These are phyloP conservation scores for Apodemus agrarius DNA, from an alignment of 2,797 vertebrate species.

Conservation along the genomic window DNA sequence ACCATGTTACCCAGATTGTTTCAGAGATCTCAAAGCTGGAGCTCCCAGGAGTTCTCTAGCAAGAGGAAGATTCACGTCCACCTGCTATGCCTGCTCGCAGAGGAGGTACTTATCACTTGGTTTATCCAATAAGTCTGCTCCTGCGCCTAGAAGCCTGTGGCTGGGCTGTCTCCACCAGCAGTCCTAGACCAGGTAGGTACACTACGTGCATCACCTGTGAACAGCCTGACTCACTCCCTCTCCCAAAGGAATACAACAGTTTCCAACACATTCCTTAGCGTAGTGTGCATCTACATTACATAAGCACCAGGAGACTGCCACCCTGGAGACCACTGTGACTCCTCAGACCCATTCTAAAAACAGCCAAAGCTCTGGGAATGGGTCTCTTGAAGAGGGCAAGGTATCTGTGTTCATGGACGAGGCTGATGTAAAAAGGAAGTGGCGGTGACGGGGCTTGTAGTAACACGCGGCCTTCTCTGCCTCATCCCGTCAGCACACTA, in stretches of 20 bases:
- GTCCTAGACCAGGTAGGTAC: neutral
- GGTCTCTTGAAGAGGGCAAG: neutral
- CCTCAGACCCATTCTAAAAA: neutral
- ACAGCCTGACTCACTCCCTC: neutral
- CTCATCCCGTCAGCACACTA: neutral
- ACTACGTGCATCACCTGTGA: neutral
- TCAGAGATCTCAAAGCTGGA: conserved; percentile 27
- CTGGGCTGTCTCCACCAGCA: neutral
- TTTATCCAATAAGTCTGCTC: neutral
- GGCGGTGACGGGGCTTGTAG: neutral
- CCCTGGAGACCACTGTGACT: neutral
- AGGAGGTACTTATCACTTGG: conserved; percentile 14
- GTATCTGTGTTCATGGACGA: neutral
- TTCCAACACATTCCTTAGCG: neutral
- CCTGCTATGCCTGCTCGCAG: neutral
- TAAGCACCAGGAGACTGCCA: neutral
- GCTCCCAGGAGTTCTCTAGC: conserved; percentile 25
- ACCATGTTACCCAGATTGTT: neutral
- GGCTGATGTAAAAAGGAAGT: neutral
- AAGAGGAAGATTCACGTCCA: neutral
- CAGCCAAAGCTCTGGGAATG: neutral
- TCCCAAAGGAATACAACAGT: neutral
- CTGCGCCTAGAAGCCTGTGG: neutral
- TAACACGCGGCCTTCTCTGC: neutral
- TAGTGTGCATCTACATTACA: neutral